Percentiles rank a stretch among this genome's conserved stretches.
phyloP scores from a whole-genome alignment of 64 coral and sea anemone species.

The Anthopleura sola region DNA sequence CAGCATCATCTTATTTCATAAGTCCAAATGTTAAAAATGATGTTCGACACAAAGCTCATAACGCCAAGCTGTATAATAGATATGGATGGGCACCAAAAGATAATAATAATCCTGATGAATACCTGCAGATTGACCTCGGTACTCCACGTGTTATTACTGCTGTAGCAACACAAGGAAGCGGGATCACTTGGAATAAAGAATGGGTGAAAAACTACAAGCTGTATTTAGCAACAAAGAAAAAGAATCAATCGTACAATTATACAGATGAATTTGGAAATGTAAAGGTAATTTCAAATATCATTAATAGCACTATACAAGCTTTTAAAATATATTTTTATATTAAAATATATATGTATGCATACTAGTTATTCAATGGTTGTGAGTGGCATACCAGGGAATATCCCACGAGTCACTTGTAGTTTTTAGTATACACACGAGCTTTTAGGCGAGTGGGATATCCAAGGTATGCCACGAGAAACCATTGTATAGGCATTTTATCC shows the following conservation, averaged over 20 bases:
- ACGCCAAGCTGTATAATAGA: neutral
- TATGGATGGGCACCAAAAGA: constrained; percentile 10
- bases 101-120: neutral
- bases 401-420: too few species aligned
- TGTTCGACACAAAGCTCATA: neutral
- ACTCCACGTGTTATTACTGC: constrained; percentile 20
- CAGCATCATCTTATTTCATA: too few species aligned
- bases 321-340: too few species aligned
- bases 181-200: neutral
- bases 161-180: constrained; percentile 14
- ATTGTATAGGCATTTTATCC: too few species aligned
- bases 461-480: too few species aligned
- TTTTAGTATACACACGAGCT: too few species aligned
- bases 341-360: too few species aligned
- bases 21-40: too few species aligned
- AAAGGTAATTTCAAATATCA: neutral
- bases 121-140: constrained; percentile 33
- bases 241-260: neutral
- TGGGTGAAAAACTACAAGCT: neutral
- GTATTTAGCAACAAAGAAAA: neutral
- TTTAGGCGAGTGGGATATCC: too few species aligned
- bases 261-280: too few species aligned
- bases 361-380: too few species aligned
- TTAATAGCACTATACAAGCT: neutral
- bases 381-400: too few species aligned